A percentile compares a stretch with the other conserved stretches of the same genome.
phyloP scores from a whole-genome alignment of 2,797 vertebrate genomes.

The Odontamblyopus rebecca region DNA sequence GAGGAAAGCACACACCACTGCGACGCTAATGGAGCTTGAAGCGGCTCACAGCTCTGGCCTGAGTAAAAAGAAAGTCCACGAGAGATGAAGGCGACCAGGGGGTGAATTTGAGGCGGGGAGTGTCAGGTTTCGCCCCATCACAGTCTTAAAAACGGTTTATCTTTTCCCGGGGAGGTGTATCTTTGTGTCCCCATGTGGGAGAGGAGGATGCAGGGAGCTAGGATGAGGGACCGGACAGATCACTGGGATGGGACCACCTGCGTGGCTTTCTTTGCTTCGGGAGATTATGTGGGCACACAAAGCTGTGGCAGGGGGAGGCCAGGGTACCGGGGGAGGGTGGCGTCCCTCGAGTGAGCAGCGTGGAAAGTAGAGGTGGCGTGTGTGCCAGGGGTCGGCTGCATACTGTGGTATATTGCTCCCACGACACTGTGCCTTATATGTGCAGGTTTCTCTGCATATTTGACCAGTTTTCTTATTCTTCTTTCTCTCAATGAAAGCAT shows the following conservation, averaged over 20 bases:
- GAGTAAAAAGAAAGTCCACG: conserved; percentile 38
- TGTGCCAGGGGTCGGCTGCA: conserved; percentile 80
- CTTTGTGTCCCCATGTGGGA: conserved; percentile 64
- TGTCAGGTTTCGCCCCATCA: conserved; percentile 53
- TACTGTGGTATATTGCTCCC: conserved; percentile 59
- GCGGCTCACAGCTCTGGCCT: conserved; percentile 46
- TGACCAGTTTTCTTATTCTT: not conserved
- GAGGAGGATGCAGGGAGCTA: conserved; percentile 68
- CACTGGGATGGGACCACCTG: conserved; percentile 78
- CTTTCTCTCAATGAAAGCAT: not conserved
- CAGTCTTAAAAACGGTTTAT: conserved; percentile 71
- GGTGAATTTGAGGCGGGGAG: conserved; percentile 47
- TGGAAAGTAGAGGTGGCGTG: conserved; percentile 82
- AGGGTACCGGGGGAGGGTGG: conserved; percentile 56
- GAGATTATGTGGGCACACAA: conserved; percentile 78
- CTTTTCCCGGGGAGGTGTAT: conserved; percentile 74
- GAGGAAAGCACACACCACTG: conserved; percentile 59
- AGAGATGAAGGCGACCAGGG: conserved; percentile 40
- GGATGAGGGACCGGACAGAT: conserved; percentile 48
- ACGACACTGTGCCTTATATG: conserved; percentile 25
- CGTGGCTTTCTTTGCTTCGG: conserved; percentile 65
- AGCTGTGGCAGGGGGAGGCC: conserved; percentile 66
- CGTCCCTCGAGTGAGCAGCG: conserved; percentile 77
- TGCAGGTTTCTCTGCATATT: conserved; percentile 22
- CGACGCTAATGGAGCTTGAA: conserved; percentile 73